Evolutionary conservation across 2,888 invertebrate genomes (phyloP).

Genomic region (Spicauda simplicius): DNA sequence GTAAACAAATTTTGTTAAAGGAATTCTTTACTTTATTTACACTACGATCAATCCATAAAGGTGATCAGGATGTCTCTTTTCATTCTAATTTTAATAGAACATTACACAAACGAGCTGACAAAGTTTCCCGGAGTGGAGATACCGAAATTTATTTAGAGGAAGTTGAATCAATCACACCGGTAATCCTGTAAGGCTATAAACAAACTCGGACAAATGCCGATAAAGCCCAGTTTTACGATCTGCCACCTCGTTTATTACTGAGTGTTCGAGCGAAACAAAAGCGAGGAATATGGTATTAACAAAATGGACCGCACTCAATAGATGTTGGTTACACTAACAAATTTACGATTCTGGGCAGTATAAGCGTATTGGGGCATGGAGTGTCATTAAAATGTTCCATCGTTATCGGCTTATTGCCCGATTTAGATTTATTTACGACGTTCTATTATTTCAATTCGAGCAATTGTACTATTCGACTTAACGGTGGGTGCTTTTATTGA

Average conservation of each 20-base stretch:
- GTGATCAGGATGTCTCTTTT: conserved; percentile 50
- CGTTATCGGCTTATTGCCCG: conserved; percentile 53
- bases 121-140: conserved; percentile 59
- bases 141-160: conserved; percentile 69
- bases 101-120: conserved; percentile 68
- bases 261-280: conserved; percentile 66
- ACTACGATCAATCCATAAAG: conserved; percentile 55
- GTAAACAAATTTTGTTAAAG: conserved; percentile 61
- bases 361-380: conserved; percentile 58
- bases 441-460: conserved; percentile 50
- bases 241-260: conserved; percentile 78
- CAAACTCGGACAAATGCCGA: conserved; percentile 72
- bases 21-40: conserved; percentile 59
- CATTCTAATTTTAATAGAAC: conserved; percentile 62
- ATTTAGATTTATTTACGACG: conserved; percentile 64
- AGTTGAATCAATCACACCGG: conserved; percentile 78
- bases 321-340: conserved; percentile 58
- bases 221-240: conserved; percentile 75
- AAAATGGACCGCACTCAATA: conserved; percentile 66
- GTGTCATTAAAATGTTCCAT: conserved; percentile 67
- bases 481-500: conserved; percentile 48
- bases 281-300: conserved; percentile 63
- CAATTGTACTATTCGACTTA: conserved; percentile 49
- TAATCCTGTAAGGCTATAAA: conserved; percentile 77
- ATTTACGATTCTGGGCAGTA: conserved; percentile 65